phyloP scores from a whole-genome alignment of 2,888 invertebrate species.

The Chymomyza fuscimana region DNA sequence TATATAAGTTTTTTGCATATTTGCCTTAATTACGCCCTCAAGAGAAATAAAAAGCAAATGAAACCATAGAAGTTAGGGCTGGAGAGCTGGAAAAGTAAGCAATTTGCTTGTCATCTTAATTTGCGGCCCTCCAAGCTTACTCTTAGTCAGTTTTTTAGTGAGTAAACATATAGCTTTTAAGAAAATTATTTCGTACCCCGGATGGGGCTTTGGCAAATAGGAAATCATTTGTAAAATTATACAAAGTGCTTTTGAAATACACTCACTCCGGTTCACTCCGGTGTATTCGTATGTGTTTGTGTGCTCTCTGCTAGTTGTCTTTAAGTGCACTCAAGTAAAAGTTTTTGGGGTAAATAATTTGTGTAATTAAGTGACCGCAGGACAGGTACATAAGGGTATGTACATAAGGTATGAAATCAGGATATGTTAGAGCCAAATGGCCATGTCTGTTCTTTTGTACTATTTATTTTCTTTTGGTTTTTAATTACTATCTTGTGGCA shows the following conservation, averaged over 20 bases:
- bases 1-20: constrained; percentile 53
- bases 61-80: constrained; percentile 18
- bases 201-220: neutral
- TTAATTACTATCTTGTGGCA: neutral
- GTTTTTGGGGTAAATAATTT: constrained; percentile 48
- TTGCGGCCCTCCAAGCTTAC: constrained; percentile 55
- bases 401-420: neutral
- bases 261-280: neutral
- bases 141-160: constrained; percentile 47
- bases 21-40: constrained; percentile 69
- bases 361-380: constrained; percentile 44
- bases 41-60: constrained; percentile 70
- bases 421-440: neutral
- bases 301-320: neutral
- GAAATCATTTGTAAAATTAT: constrained; percentile 8
- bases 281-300: constrained; percentile 13
- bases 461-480: neutral
- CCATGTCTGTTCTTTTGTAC: neutral
- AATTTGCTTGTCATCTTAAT: constrained; percentile 29
- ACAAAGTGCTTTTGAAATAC: constrained; percentile 7
- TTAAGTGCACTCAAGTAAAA: constrained; percentile 9
- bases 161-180: constrained; percentile 54
- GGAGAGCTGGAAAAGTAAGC: constrained; percentile 32
- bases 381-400: neutral
- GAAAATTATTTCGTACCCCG: constrained; percentile 59